phyloP scores from a whole-genome alignment of 2,113 vertebrate species.

The Pitta sordida region DNA sequence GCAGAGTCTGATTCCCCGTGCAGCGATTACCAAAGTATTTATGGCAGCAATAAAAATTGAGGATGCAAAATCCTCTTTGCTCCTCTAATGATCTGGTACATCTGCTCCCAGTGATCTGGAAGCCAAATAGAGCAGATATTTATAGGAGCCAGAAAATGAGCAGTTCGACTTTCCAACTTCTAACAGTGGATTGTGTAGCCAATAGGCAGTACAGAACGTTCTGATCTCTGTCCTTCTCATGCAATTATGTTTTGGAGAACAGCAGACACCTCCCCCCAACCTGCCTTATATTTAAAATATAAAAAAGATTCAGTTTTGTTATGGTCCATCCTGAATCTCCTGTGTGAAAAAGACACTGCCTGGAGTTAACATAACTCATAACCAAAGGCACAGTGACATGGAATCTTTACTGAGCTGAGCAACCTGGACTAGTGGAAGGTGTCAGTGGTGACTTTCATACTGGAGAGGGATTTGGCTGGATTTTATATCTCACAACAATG shows the following conservation, averaged over 20 bases:
- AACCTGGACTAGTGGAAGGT: no score
- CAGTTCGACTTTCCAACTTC: background rate
- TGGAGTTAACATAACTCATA: background rate
- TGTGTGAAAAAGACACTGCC: background rate
- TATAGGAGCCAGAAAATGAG: constrained; percentile 1
- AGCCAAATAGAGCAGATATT: constrained; percentile 17
- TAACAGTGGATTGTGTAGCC: background rate
- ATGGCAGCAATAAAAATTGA: background rate
- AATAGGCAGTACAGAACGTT: background rate
- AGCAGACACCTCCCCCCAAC: background rate
- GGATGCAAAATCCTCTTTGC: background rate
- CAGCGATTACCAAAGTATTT: background rate
- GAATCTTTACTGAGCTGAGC: background rate
- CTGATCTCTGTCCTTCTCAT: background rate
- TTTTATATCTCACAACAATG: background rate
- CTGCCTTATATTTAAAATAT: background rate
- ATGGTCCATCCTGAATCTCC: background rate
- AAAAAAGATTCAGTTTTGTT: background rate
- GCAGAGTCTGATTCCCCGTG: background rate
- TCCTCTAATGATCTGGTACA: background rate
- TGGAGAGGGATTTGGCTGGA: background rate
- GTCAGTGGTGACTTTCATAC: background rate
- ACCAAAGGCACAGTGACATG: background rate
- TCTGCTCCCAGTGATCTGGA: background rate
- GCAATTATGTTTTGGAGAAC: background rate